phyloP scores from a whole-genome alignment of 2,888 invertebrate genomes.

The Agrotis exclamationis region DNA sequence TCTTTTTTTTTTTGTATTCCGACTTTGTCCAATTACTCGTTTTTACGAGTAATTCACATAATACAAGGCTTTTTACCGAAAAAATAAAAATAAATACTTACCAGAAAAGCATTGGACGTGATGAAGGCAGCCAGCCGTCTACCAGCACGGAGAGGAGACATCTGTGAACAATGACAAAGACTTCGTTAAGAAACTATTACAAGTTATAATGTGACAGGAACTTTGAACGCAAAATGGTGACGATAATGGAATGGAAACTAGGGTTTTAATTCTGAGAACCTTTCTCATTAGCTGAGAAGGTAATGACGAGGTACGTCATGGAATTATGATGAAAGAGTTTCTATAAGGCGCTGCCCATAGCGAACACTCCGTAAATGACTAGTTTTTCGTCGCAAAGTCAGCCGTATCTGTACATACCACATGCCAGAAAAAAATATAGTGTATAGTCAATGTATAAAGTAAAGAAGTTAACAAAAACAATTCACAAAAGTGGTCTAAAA shows the following conservation, averaged over 20 bases:
- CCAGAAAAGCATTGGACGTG: conserved; percentile 82
- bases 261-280: neutral
- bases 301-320: neutral
- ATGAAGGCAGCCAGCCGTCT: conserved; percentile 76
- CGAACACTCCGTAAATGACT: too few species aligned
- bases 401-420: too few species aligned
- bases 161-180: conserved; percentile 75
- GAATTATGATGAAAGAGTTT: neutral
- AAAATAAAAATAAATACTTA: conserved; percentile 60
- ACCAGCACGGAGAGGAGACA: conserved; percentile 78
- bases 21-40: too few species aligned
- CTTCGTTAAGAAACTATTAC: conserved; percentile 23
- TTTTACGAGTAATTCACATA: too few species aligned
- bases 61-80: too few species aligned
- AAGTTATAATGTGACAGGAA: neutral
- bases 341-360: too few species aligned
- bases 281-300: neutral
- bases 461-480: too few species aligned
- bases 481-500: too few species aligned
- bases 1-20: too few species aligned
- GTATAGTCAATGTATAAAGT: too few species aligned
- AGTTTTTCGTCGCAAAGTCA: too few species aligned
- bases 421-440: too few species aligned
- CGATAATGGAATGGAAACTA: neutral
- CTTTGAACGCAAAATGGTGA: neutral